Evolutionary conservation across 2,888 invertebrate species (phyloP), one percentile per base, ranked within the genome.

Genomic region (Eupithecia inturbata): DNA sequence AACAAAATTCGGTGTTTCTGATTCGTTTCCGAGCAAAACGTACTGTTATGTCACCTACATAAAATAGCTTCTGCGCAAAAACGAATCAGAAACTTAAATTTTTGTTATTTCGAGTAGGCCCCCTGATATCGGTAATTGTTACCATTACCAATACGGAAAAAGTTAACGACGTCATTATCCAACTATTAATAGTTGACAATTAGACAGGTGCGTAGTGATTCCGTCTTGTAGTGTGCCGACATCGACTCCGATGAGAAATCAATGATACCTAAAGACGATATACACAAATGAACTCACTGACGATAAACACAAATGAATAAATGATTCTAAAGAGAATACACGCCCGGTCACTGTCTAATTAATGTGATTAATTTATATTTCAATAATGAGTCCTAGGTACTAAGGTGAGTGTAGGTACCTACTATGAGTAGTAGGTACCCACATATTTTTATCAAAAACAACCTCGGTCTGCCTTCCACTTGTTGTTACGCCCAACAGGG

Each of bases 311-410:
- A 83, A n/a, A n/a, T n/a, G n/a, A n/a, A n/a, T n/a, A n/a, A n/a
- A n/a, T n/a, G n/a, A n/a, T n/a, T n/a, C n/a, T 88, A 88, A 90
- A 90, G 87, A 87, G 87, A 82, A 83, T 87, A 91, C 89, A 90
- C 75, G 89, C 81, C 79, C 86, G 77, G 78, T 80, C 73, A 26
- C 26, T 57, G 26, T 82, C 81, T 88, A 89, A 90, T 90, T 91
- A 89, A 88, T 83, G 84, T 83, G 82, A 88, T 90, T 90, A 88
- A 87, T 90, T 87, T 86, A 78, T 75, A 79, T 82, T 81, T 81
- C 81, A 79, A 82, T 72, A 63, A 75, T 73, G 75, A 19, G 5
- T n/a, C n/a, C n/a, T n/a, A n/a, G n/a, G n/a, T n/a, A n/a, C n/a
- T n/a, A n/a, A n/a, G n/a, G n/a, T n/a, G n/a, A n/a, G n/a, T n/a